Evolutionary conservation across 2,888 invertebrate species (phyloP).

Genomic region (Aporophyla lueneburgensis): DNA sequence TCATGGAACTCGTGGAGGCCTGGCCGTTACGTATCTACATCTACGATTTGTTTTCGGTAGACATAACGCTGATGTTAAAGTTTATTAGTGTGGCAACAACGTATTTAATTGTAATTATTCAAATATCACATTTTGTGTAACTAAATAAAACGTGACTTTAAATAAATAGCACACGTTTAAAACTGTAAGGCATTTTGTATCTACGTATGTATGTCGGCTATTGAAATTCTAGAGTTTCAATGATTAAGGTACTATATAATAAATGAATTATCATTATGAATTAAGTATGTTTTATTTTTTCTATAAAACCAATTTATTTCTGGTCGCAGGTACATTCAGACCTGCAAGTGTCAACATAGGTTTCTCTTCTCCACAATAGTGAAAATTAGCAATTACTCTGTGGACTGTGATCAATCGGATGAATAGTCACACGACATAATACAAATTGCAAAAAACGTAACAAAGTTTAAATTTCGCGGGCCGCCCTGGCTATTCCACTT

Average conservation of each 20-base stretch:
- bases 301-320: neutral
- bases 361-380: too few species aligned
- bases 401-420: too few species aligned
- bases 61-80: slow-evolving; percentile 82
- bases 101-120: slow-evolving; percentile 83
- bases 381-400: too few species aligned
- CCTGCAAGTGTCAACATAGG: neutral
- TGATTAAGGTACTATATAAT: neutral
- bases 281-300: neutral
- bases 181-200: neutral
- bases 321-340: neutral
- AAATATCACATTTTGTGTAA: slow-evolving; percentile 79
- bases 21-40: slow-evolving; percentile 78
- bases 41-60: slow-evolving; percentile 82
- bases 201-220: neutral
- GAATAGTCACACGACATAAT: too few species aligned
- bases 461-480: too few species aligned
- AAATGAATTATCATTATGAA: neutral
- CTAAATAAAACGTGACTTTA: neutral
- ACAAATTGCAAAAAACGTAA: too few species aligned
- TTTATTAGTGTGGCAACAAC: slow-evolving; percentile 84
- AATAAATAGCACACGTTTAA: neutral
- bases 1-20: slow-evolving; percentile 81
- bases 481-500: too few species aligned
- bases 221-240: neutral